These are phyloP conservation scores for Phallusia fumigata DNA, from an alignment of 23 tunicate genomes.

Conservation along the genomic window DNA sequence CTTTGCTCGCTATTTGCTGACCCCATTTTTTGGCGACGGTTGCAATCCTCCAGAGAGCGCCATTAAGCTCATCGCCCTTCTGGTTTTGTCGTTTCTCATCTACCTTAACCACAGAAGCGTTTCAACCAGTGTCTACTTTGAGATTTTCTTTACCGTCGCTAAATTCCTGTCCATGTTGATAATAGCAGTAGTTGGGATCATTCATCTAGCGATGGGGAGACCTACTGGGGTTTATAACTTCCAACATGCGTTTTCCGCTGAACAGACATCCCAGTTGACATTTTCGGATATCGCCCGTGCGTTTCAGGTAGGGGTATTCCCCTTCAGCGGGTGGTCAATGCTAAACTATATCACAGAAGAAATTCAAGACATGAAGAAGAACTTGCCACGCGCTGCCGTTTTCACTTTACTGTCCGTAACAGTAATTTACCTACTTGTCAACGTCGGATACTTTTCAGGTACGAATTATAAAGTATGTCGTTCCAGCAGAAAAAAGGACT, in stretches of 20 bases:
- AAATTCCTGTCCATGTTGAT: constrained; percentile 43
- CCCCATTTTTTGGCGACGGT: constrained; percentile 44
- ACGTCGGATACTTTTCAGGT: constrained; percentile 77
- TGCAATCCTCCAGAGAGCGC: constrained; percentile 40
- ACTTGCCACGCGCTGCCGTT: constrained; percentile 36
- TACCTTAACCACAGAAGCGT: constrained; percentile 54
- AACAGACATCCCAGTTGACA: background rate
- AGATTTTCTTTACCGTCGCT: constrained; percentile 37
- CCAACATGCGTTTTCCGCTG: constrained; percentile 32
- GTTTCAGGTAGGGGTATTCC: constrained; percentile 47
- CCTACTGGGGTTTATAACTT: constrained; percentile 47
- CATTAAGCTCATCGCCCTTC: constrained; percentile 28
- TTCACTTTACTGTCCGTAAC: constrained; percentile 24
- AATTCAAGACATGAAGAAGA: constrained; percentile 40
- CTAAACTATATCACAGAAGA: constrained; percentile 44
- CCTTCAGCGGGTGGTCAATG: constrained; percentile 48
- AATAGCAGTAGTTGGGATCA: constrained; percentile 48
- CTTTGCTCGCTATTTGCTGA: constrained; percentile 40
- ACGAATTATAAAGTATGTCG: too few species aligned
- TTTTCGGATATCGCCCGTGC: constrained; percentile 16
- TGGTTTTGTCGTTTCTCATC: background rate
- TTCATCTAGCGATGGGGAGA: constrained; percentile 22
- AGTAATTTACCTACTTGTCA: constrained; percentile 43
- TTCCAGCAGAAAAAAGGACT: too few species aligned
- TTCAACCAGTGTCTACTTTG: constrained; percentile 31